Percentiles rank a stretch among this genome's conserved stretches.
phyloP scores from a whole-genome alignment of 2,113 vertebrate genomes.

The Cyanoliseus patagonus region DNA sequence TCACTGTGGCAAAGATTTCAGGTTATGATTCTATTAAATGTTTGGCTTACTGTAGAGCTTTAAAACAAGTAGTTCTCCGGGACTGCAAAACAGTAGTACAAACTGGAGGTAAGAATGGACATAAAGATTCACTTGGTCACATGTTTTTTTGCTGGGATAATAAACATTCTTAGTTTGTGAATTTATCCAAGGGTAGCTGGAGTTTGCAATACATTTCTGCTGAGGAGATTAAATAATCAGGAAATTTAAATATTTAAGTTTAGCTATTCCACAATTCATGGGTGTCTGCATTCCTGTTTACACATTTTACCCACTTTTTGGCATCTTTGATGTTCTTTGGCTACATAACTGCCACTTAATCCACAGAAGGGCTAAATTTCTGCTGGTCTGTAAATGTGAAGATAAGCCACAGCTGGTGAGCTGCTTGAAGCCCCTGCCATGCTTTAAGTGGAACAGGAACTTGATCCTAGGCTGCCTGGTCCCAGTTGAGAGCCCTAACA shows the following conservation, averaged over 20 bases:
- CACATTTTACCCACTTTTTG: not conserved
- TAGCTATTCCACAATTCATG: not conserved
- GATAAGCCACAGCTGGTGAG: not conserved
- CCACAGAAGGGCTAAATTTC: not conserved
- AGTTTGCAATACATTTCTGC: not conserved
- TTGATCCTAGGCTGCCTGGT: not conserved
- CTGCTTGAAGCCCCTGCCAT: not conserved
- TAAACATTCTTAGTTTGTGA: not conserved
- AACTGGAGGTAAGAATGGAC: not conserved
- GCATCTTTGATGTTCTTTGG: not conserved
- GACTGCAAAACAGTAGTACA: not conserved
- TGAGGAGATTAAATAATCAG: not conserved
- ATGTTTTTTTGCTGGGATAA: not conserved
- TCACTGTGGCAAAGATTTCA: not conserved
- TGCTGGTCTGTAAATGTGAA: not conserved
- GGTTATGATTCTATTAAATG: constrained; percentile 8
- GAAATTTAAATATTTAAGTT: not conserved
- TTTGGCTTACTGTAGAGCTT: not conserved
- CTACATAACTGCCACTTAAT: not conserved
- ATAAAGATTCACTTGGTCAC: not conserved
- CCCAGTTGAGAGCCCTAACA: not conserved
- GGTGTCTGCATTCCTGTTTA: not conserved
- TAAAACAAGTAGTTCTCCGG: constrained; percentile 13
- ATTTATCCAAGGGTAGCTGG: not conserved
- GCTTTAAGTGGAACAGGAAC: not conserved